phyloP scores from a whole-genome alignment of 2,888 invertebrate species.

The Lampropteryx suffumata region DNA sequence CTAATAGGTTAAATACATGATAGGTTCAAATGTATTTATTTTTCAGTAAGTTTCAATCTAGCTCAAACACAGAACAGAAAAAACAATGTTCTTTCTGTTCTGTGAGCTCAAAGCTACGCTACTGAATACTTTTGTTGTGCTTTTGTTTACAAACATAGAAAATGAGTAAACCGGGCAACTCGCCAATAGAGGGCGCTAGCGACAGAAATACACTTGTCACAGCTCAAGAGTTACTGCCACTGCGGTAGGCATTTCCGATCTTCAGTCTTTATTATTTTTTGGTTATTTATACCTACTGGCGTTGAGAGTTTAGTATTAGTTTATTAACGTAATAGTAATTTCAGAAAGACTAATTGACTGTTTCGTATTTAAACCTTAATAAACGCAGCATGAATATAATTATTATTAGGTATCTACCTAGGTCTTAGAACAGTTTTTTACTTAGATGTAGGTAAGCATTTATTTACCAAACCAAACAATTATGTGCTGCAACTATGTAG shows the following conservation, averaged over 20 bases:
- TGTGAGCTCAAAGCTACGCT: neutral
- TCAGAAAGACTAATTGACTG: neutral
- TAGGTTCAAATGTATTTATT: too few species aligned
- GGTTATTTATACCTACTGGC: constrained; percentile 19
- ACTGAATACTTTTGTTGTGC: constrained; percentile 2
- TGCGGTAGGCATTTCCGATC: constrained; percentile 75
- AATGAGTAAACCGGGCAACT: constrained; percentile 78
- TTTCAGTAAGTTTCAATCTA: too few species aligned
- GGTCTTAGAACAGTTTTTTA: too few species aligned
- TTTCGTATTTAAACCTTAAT: neutral
- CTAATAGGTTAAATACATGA: too few species aligned
- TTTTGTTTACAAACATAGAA: constrained; percentile 75
- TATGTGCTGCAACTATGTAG: too few species aligned
- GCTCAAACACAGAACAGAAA: too few species aligned
- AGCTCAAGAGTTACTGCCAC: constrained; percentile 58
- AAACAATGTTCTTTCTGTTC: too few species aligned
- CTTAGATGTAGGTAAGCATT: too few species aligned
- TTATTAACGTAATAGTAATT: constrained; percentile 13
- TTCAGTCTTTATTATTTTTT: constrained; percentile 47
- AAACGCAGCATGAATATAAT: too few species aligned
- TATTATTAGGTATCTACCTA: too few species aligned
- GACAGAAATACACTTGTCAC: constrained; percentile 71
- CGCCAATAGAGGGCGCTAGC: constrained; percentile 78
- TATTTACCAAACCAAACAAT: too few species aligned
- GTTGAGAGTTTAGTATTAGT: constrained; percentile 12